These are phyloP conservation scores for Goniozus legneri DNA, from an alignment of 1,140 invertebrate genomes.

Conservation along the genomic window DNA sequence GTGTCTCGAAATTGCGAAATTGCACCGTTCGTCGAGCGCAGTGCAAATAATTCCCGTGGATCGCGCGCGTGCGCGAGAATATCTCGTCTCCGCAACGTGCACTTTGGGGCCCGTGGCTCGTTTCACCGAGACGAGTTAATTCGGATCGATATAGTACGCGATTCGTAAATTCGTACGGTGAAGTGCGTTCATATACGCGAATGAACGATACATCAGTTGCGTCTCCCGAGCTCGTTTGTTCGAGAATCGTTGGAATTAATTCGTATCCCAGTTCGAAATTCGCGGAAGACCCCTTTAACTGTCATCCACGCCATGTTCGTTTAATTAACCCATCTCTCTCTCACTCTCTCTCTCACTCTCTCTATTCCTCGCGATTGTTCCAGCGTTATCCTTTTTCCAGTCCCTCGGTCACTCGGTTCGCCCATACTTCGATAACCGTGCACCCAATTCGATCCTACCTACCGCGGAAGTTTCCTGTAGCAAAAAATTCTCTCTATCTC, in stretches of 20 bases:
- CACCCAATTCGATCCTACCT: background rate
- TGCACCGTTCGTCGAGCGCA: background rate
- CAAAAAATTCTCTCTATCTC: too few relatives aligned
- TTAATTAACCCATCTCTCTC: conserved; percentile 22
- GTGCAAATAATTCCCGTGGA: conserved; percentile 6
- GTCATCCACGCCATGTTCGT: conserved; percentile 23
- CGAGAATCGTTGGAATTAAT: conserved; percentile 27
- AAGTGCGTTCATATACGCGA: background rate
- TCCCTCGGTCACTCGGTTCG: background rate
- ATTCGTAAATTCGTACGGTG: background rate
- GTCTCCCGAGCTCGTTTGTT: conserved; percentile 11
- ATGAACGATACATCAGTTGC: background rate
- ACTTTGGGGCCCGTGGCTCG: background rate
- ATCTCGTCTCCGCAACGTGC: background rate
- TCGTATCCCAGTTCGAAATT: conserved; percentile 19
- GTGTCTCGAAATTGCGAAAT: conserved; percentile 10
- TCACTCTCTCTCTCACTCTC: conserved; percentile 11
- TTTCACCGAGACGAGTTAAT: background rate
- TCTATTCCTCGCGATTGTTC: conserved; percentile 6
- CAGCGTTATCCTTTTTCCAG: background rate
- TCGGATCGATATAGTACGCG: background rate
- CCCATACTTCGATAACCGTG: background rate
- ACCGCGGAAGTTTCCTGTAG: too few relatives aligned
- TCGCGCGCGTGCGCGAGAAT: background rate
- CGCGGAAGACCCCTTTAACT: conserved; percentile 25